phyloP scores from a whole-genome alignment of 2,113 vertebrate species.

The Patagioenas fasciata region DNA sequence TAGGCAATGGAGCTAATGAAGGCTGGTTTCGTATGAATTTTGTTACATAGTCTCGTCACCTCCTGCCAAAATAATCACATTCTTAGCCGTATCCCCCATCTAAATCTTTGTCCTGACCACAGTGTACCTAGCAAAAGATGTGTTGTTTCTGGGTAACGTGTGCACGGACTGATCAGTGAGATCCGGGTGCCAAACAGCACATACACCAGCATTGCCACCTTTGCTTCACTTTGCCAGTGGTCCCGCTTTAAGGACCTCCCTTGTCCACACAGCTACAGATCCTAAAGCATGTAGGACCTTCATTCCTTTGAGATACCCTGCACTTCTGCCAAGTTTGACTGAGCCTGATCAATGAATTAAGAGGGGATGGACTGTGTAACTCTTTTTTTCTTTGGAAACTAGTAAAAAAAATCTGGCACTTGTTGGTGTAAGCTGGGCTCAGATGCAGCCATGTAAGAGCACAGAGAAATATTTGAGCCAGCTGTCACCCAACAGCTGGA shows the following conservation, averaged over 20 bases:
- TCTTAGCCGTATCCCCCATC: background rate
- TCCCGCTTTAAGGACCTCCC: background rate
- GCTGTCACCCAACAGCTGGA: background rate
- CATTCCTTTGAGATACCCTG: background rate
- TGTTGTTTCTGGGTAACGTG: background rate
- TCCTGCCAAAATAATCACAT: background rate
- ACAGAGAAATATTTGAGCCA: background rate
- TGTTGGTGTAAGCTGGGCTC: background rate
- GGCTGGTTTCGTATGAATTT: background rate
- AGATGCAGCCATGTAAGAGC: background rate
- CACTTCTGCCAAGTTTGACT: background rate
- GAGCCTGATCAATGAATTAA: background rate
- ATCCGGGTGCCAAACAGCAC: background rate
- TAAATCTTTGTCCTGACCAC: background rate
- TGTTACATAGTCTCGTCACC: background rate
- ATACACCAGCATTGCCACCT: background rate
- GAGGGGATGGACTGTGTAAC: background rate
- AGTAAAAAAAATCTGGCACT: background rate
- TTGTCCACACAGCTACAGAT: background rate
- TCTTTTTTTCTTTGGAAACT: background rate
- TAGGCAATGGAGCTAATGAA: background rate
- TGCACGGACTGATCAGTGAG: background rate
- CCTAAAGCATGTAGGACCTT: background rate
- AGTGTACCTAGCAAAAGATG: accelerated
- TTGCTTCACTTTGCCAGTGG: background rate